phyloP scores from a whole-genome alignment of 2,888 invertebrate species.

The Branchinecta sandiegonensis region DNA sequence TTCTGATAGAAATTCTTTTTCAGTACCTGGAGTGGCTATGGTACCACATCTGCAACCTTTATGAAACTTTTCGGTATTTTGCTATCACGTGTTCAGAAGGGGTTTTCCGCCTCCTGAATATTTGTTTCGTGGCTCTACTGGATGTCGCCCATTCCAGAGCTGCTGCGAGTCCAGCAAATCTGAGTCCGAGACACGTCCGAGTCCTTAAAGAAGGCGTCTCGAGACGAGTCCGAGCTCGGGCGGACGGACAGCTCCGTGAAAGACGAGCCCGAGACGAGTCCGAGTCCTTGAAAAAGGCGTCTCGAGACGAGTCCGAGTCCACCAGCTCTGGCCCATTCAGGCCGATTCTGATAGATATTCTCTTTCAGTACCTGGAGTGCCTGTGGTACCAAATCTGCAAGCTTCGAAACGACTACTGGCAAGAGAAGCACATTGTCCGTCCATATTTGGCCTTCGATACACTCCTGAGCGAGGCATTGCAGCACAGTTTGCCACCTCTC shows the following conservation, averaged over 20 bases:
- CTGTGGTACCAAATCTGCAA: constrained; percentile 89
- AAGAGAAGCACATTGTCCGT: constrained; percentile 85
- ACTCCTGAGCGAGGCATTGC: constrained; percentile 83
- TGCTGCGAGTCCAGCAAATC: no score
- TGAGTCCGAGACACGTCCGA: no score
- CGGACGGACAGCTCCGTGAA: no score
- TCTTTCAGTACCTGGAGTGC: constrained; percentile 66
- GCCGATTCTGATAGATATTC: constrained; percentile 12
- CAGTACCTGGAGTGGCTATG: constrained; percentile 87
- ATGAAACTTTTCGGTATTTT: constrained; percentile 1
- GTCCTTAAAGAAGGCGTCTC: no score
- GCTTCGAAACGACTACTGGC: constrained; percentile 85
- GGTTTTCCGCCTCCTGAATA: constrained; percentile 15
- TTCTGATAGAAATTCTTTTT: constrained; percentile 18
- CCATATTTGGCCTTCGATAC: constrained; percentile 93
- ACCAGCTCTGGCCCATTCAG: no score
- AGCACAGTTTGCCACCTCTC: constrained; percentile 83
- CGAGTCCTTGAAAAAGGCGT: no score
- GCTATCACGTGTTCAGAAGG: neutral
- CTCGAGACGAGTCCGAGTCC: no score
- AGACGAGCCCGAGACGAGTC: no score
- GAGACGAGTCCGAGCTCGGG: no score
- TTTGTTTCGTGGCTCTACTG: no score
- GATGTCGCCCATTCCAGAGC: no score
- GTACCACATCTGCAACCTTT: constrained; percentile 80